These are phyloP conservation scores for Drosophila murphyi DNA, from an alignment of 1,140 invertebrate genomes.

Conservation along the genomic window DNA sequence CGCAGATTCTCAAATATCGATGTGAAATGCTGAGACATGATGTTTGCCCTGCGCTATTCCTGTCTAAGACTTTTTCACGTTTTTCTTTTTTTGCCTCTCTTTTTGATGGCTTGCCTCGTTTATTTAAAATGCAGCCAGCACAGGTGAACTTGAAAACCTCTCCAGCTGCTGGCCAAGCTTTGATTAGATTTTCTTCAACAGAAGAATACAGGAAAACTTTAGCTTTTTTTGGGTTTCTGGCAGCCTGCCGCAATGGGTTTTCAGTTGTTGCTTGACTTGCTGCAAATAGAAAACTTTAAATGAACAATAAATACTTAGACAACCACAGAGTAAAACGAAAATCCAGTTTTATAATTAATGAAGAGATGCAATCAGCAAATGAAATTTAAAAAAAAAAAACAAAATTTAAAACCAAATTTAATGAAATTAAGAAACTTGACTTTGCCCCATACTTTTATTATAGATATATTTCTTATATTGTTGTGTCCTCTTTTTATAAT, in stretches of 20 bases:
- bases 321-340: neutral
- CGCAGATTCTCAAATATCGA: conserved; percentile 83
- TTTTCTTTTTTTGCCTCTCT: neutral
- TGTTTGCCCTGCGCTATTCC: conserved; percentile 41
- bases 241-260: conserved; percentile 25
- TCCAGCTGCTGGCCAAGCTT: conserved; percentile 49
- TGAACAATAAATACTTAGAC: conserved; percentile 2
- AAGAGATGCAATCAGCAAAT: neutral
- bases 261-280: conserved; percentile 12
- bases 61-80: neutral
- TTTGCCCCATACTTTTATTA: no score
- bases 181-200: conserved; percentile 72
- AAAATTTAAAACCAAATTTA: neutral
- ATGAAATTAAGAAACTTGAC: no score
- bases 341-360: neutral
- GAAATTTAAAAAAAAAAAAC: neutral
- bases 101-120: conserved; percentile 52
- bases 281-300: conserved; percentile 31
- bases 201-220: conserved; percentile 14
- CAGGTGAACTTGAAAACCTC: conserved; percentile 52
- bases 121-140: conserved; percentile 70
- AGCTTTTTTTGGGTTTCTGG: conserved; percentile 8
- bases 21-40: conserved; percentile 84
- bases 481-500: no score
- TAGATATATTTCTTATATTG: no score